Percentiles rank a stretch among this genome's conserved stretches.
Conservation (phyloP, 2,113 vertebrate genomes). For the Phalacrocorax pelagicus region DNA sequence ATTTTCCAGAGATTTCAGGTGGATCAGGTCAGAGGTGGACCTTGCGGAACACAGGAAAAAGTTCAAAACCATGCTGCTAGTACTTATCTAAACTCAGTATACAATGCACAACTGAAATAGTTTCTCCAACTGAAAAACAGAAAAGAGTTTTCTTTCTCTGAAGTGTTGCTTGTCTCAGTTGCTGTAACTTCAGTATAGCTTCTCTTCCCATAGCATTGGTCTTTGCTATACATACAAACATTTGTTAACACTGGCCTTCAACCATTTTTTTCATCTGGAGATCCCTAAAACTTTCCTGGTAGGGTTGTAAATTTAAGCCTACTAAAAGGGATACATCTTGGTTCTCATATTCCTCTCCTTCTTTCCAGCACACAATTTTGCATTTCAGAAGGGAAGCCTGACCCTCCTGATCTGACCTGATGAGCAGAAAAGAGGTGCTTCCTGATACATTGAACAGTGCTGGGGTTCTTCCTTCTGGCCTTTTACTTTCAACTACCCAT, state of each 20-base stretch:
- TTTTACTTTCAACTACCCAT: neutral
- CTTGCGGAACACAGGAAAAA: neutral
- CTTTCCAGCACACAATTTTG: neutral
- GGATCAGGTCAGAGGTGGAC: neutral
- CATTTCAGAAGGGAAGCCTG: neutral
- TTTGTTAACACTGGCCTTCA: neutral
- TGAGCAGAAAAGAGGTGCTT: neutral
- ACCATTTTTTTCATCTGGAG: neutral
- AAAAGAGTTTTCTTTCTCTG: neutral
- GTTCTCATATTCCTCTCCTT: neutral
- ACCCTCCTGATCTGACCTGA: neutral
- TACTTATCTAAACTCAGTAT: neutral
- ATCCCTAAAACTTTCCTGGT: neutral
- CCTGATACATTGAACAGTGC: neutral
- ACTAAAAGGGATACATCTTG: neutral
- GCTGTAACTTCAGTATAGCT: neutral
- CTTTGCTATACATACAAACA: neutral
- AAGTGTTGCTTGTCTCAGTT: neutral
- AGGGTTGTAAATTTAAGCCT: neutral
- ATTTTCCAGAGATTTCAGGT: neutral
- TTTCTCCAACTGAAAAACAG: neutral
- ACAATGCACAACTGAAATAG: neutral
- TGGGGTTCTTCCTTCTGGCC: neutral
- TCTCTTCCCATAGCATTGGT: neutral
- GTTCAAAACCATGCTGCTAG: neutral